Conservation (phyloP, 1,140 invertebrate genomes). For the Homalodisca vitripennis region DNA sequence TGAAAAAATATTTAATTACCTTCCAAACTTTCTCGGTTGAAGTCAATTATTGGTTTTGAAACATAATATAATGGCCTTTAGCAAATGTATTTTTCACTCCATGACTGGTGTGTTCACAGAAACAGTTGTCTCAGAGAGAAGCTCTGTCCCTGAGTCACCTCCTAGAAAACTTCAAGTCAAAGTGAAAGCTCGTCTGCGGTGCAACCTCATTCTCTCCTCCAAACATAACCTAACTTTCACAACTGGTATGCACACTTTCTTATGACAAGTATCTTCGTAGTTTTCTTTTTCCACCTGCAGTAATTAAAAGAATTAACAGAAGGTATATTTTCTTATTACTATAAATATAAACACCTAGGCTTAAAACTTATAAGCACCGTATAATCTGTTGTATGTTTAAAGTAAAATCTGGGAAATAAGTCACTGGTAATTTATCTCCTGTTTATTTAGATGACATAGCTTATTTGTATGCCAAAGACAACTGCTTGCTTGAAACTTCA, state of each 20-base stretch:
- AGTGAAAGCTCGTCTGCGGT: conserved; percentile 57
- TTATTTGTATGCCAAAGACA: conserved; percentile 29
- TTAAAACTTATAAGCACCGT: background rate
- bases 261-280: too few relatives aligned
- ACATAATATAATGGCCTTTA: too few relatives aligned
- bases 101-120: too few relatives aligned
- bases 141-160: background rate
- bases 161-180: conserved; percentile 41
- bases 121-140: too few relatives aligned
- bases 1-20: too few relatives aligned
- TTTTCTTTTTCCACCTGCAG: too few relatives aligned
- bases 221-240: conserved; percentile 60
- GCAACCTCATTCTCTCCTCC: conserved; percentile 59
- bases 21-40: too few relatives aligned
- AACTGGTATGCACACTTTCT: conserved; percentile 54
- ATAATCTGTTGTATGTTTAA: background rate
- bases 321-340: too few relatives aligned
- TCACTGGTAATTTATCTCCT: conserved; percentile 49
- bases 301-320: too few relatives aligned
- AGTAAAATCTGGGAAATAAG: too few relatives aligned
- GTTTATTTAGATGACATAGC: conserved; percentile 37
- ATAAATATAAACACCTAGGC: background rate
- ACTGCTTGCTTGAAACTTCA: conserved; percentile 36
- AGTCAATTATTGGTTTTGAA: too few relatives aligned
- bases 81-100: too few relatives aligned